Conservation (phyloP, 2,888 invertebrate species). For the Autographa gamma region DNA sequence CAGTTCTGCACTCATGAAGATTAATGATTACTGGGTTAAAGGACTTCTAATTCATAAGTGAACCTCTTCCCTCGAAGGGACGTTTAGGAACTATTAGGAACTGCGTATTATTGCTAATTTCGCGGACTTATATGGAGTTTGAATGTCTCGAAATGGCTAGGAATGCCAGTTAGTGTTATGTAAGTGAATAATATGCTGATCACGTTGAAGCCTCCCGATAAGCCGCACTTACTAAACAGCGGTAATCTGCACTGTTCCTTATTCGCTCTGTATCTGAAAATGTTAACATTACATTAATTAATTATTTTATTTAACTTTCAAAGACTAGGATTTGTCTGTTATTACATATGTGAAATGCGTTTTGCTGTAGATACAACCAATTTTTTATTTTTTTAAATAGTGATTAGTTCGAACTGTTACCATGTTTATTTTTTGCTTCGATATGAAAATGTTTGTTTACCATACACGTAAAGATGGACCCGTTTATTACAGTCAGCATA, state of each 20-base stretch:
- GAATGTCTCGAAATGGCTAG: slow-evolving; percentile 38
- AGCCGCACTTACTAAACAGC: slow-evolving; percentile 40
- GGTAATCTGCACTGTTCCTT: slow-evolving; percentile 48
- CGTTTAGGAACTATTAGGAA: slow-evolving; percentile 47
- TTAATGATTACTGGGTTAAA: slow-evolving; percentile 72
- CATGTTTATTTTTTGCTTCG: no score
- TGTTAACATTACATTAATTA: slow-evolving; percentile 35
- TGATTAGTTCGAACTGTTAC: no score
- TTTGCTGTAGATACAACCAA: no score
- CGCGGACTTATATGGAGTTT: slow-evolving; percentile 29
- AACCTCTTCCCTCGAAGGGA: slow-evolving; percentile 46
- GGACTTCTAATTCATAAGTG: slow-evolving; percentile 64
- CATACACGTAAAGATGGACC: neutral
- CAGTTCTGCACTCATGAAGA: slow-evolving; percentile 67
- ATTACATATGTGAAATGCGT: neutral
- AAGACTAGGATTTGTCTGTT: neutral
- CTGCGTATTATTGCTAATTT: slow-evolving; percentile 44
- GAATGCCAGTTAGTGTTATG: slow-evolving; percentile 37
- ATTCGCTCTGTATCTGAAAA: slow-evolving; percentile 28
- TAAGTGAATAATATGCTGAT: slow-evolving; percentile 51
- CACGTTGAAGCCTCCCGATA: slow-evolving; percentile 48
- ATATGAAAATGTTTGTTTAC: neutral
- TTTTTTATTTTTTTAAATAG: no score
- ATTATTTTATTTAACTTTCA: slow-evolving; percentile 40
- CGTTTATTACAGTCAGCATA: neutral